Conservation (phyloP, 2,888 invertebrate genomes). For the Bugula neritina region DNA sequence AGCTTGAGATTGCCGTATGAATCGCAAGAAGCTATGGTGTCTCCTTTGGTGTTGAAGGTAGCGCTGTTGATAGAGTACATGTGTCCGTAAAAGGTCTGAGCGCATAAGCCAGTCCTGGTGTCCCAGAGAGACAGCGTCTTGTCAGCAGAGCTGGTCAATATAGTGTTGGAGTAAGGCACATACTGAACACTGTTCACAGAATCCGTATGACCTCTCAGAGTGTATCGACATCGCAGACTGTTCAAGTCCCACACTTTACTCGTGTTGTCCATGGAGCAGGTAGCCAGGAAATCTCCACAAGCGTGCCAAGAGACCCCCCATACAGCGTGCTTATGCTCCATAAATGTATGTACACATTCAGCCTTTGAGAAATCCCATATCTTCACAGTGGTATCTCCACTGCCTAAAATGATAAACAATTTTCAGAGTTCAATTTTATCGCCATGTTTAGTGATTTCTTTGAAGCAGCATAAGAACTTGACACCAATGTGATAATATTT, state of each 20-base stretch:
- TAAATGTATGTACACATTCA: conserved; percentile 52
- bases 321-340: conserved; percentile 52
- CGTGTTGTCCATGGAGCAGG: conserved; percentile 52
- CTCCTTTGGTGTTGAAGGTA: conserved; percentile 50
- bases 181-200: conserved; percentile 53
- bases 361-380: conserved; percentile 53
- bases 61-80: conserved; percentile 51
- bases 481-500: too few relatives aligned
- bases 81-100: conserved; percentile 53
- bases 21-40: conserved; percentile 53
- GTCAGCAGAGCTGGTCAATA: conserved; percentile 52
- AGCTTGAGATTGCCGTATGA: conserved; percentile 51
- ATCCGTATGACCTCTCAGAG: conserved; percentile 51
- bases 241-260: conserved; percentile 52
- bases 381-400: conserved; percentile 53
- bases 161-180: conserved; percentile 51
- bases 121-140: conserved; percentile 54
- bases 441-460: too few relatives aligned
- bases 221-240: conserved; percentile 50
- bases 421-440: too few relatives aligned
- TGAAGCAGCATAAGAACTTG: too few relatives aligned
- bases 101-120: conserved; percentile 50
- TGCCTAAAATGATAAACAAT: conserved; percentile 36
- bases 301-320: conserved; percentile 53
- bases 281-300: conserved; percentile 53